Conservation (phyloP, 2,888 invertebrate genomes). For the Linyphia triangularis region DNA sequence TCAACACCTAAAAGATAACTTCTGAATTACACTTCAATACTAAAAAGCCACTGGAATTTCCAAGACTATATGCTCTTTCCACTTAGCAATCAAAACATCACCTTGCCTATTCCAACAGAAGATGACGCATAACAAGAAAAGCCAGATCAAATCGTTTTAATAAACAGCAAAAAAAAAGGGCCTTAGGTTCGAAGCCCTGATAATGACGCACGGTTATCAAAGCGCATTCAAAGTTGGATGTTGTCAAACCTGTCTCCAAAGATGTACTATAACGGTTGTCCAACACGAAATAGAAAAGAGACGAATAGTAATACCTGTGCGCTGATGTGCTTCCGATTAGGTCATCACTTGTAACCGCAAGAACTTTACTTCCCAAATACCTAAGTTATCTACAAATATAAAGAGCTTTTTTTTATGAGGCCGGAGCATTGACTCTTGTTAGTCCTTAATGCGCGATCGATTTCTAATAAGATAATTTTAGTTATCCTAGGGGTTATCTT, state of each 20-base stretch:
- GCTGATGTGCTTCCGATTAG: slow-evolving; percentile 46
- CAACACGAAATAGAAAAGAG: slow-evolving; percentile 14
- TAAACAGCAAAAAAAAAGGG: slow-evolving; percentile 7
- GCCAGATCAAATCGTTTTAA: slow-evolving; percentile 2
- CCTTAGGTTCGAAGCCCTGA: slow-evolving; percentile 22
- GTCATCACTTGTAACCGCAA: slow-evolving; percentile 21
- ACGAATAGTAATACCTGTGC: slow-evolving; percentile 13
- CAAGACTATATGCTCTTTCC: too few relatives aligned
- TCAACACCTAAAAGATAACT: too few relatives aligned
- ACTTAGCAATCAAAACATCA: not conserved
- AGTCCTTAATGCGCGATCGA: slow-evolving; percentile 20
- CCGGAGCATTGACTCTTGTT: slow-evolving; percentile 33
- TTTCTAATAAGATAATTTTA: slow-evolving; percentile 18
- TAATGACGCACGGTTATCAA: slow-evolving; percentile 54
- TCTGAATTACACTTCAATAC: too few relatives aligned
- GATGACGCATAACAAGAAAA: slow-evolving; percentile 3
- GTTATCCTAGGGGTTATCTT: not conserved
- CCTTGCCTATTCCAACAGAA: not conserved
- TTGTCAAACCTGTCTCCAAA: slow-evolving; percentile 62
- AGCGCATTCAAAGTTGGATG: slow-evolving; percentile 42
- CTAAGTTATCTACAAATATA: slow-evolving; percentile 34
- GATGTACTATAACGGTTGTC: slow-evolving; percentile 57
- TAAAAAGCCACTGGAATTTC: too few relatives aligned
- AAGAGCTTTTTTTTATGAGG: slow-evolving; percentile 26
- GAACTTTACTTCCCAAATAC: slow-evolving; percentile 25